These are phyloP conservation scores for Ptychadena robeensis DNA, from an alignment of 2,797 vertebrate genomes.

Conservation along the genomic window DNA sequence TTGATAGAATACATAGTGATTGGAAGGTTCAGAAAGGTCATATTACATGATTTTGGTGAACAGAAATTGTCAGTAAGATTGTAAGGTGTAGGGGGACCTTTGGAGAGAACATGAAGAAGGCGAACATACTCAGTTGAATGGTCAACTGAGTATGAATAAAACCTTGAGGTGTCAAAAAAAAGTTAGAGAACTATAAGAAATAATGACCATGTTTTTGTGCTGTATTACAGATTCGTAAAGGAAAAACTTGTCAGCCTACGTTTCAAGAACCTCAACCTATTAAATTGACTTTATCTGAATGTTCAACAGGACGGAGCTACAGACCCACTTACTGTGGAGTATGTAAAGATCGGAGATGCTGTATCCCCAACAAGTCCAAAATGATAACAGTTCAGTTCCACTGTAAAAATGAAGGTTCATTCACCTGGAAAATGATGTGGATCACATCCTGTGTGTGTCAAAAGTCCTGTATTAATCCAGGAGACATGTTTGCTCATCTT, in stretches of 20 bases:
- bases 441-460: constrained; percentile 93
- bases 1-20: too few relatives aligned
- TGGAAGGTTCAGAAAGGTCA: too few relatives aligned
- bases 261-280: constrained; percentile 86
- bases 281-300: constrained; percentile 87
- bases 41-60: too few relatives aligned
- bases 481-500: constrained; percentile 89
- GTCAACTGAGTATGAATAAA: too few relatives aligned
- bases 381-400: constrained; percentile 87
- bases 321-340: constrained; percentile 88
- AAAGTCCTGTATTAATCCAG: constrained; percentile 82
- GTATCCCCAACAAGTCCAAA: constrained; percentile 86
- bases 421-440: constrained; percentile 95
- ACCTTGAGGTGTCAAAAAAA: too few relatives aligned
- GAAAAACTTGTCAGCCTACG: constrained; percentile 86
- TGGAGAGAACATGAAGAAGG: too few relatives aligned
- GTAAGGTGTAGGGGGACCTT: too few relatives aligned
- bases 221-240: constrained; percentile 80
- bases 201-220: not conserved
- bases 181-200: too few relatives aligned
- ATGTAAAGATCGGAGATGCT: constrained; percentile 90
- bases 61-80: too few relatives aligned
- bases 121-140: too few relatives aligned
- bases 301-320: constrained; percentile 83
- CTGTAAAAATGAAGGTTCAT: constrained; percentile 81